phyloP scores from a whole-genome alignment of 30 jellyfish, hydroid and myxozoan species.

The Aurelia aurita complex sp. Pacific region DNA sequence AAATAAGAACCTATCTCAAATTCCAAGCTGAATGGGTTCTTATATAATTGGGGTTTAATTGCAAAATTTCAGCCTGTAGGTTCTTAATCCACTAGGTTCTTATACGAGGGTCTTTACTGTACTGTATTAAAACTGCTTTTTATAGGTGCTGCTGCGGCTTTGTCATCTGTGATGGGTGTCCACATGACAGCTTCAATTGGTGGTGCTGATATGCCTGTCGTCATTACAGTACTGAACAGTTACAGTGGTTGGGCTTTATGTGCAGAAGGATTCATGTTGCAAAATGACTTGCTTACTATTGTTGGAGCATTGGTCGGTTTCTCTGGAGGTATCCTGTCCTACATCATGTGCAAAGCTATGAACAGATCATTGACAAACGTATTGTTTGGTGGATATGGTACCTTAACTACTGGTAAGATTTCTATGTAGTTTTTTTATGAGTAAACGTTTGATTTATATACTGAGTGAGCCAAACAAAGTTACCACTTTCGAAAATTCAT shows the following conservation, averaged over 20 bases:
- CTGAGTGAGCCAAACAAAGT: no score
- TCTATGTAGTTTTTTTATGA: neutral
- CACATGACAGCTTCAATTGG: conserved; percentile 99
- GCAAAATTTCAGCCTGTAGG: no score
- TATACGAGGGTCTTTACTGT: no score
- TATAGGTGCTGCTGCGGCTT: conserved; percentile 91
- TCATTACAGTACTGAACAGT: conserved; percentile 93
- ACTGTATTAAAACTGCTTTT: neutral
- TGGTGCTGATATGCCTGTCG: conserved; percentile 99
- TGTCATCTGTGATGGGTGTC: conserved; percentile 95
- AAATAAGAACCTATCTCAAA: no score
- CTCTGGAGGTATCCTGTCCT: conserved; percentile 96
- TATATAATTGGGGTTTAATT: no score
- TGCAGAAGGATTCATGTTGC: conserved; percentile 98
- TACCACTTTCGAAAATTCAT: no score
- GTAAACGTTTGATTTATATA: no score
- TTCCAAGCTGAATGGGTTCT: no score
- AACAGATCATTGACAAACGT: conserved; percentile 91
- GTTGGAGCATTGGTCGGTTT: conserved; percentile 98
- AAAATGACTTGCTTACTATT: conserved; percentile 88
- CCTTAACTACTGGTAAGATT: conserved; percentile 82
- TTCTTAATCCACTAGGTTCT: no score
- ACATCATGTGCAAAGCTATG: conserved; percentile 98
- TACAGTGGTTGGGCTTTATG: conserved; percentile 99
- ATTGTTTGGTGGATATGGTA: conserved; percentile 96